These are phyloP conservation scores for Dromiciops gliroides DNA, from an alignment of 2,113 vertebrate species.

Conservation along the genomic window DNA sequence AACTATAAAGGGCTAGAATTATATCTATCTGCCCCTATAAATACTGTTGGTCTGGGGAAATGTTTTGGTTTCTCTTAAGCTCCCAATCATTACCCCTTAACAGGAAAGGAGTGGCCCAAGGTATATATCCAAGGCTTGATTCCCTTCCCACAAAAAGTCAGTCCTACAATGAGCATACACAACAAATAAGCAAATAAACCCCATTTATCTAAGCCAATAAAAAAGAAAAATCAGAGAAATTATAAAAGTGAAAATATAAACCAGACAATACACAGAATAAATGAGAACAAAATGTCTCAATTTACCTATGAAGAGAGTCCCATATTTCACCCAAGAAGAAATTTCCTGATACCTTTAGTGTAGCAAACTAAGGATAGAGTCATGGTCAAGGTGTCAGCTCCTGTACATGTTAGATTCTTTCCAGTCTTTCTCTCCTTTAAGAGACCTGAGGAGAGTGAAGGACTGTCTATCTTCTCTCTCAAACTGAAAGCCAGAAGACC, in stretches of 20 bases:
- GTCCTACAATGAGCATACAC: not conserved
- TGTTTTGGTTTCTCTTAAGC: not conserved
- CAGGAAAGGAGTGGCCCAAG: not conserved
- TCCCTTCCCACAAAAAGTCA: not conserved
- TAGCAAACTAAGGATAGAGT: too few species aligned
- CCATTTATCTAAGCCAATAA: not conserved
- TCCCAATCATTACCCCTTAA: not conserved
- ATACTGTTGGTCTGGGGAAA: not conserved
- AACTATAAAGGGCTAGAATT: not conserved
- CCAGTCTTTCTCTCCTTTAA: not conserved
- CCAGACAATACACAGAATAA: not conserved
- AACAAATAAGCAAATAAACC: not conserved
- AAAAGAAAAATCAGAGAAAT: not conserved
- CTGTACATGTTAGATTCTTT: not conserved
- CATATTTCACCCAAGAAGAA: not conserved
- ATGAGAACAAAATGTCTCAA: not conserved
- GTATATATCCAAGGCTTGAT: not conserved
- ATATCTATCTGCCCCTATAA: not conserved
- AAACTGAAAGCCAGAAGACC: not conserved
- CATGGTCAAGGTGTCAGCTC: not conserved
- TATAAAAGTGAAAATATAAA: not conserved
- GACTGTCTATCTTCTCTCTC: not conserved
- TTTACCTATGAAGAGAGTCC: not conserved
- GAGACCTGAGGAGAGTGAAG: not conserved
- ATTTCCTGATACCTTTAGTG: not conserved